These are phyloP conservation scores for Heliconius sara DNA, from an alignment of 2,888 invertebrate genomes.

Conservation along the genomic window DNA sequence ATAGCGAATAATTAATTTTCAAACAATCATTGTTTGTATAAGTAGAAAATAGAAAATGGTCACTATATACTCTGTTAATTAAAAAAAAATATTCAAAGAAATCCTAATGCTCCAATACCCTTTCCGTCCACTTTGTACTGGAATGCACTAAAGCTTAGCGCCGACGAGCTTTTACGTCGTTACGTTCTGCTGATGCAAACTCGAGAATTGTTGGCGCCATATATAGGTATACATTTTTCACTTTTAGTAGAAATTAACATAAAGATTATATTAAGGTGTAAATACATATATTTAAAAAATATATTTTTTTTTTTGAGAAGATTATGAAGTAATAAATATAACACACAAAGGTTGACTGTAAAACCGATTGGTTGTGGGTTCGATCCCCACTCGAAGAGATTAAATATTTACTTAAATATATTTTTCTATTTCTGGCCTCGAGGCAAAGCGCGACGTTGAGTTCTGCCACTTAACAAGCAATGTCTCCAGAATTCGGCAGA, in stretches of 20 bases:
- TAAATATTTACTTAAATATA: no score
- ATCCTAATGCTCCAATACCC: slow-evolving; percentile 10
- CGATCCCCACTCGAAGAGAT: no score
- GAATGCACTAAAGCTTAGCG: slow-evolving; percentile 19
- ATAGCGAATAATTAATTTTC: not conserved
- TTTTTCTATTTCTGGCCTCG: no score
- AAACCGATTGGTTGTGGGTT: no score
- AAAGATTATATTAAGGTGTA: not conserved
- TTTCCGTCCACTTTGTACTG: not conserved
- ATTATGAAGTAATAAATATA: no score
- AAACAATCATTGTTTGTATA: not conserved
- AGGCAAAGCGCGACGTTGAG: no score
- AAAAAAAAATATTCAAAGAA: not conserved
- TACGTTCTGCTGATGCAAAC: slow-evolving; percentile 37
- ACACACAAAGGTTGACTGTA: no score
- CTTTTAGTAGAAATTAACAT: not conserved
- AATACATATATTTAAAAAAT: not conserved
- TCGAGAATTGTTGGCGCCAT: slow-evolving; percentile 20
- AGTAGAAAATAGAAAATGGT: not conserved
- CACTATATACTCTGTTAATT: not conserved
- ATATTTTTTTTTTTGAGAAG: no score
- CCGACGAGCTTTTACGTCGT: slow-evolving; percentile 7
- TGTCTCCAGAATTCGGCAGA: no score
- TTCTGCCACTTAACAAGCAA: no score
- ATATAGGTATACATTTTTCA: not conserved